Base-by-base conservation (phyloP, 2,113 vertebrate genomes). In the Ramphastos sulfuratus region DNA sequence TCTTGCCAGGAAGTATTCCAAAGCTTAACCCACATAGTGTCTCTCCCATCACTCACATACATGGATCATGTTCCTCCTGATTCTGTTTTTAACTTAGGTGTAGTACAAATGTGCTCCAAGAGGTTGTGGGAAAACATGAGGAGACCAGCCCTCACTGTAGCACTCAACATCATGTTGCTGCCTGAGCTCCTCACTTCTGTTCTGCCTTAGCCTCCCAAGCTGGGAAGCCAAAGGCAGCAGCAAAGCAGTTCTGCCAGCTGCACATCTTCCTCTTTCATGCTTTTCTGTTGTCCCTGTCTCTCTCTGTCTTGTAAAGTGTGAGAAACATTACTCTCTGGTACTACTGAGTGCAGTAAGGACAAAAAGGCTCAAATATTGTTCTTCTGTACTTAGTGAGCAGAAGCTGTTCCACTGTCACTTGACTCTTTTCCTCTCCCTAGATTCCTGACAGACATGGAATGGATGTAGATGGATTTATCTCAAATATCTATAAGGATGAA, bases 21-120 rank as follows among this genome's bases (percentile, higher is more conserved):
- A 84, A 82, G 25, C 14, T 63, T 48, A 10, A 55, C 54, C 27
- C 56, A 28, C 10, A 6, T 31, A 58, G 5, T 19, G 28, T 13
- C 15, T 64, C 82, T 82, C 39, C 46, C 14, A 13, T 15, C 50
- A 54, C 30, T 85, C 17, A 25, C 56, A 16, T 7, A 21, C 12
- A 28, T 11, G 30, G 48, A 67, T 46, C 7, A 6, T 0, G 0
- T 81, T 81, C 35, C 12, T 87, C 21, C 24, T 0, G 1, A 19
- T 24, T 35, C 12, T 60, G n/a, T 14, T 83, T 84, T 73, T 28
- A 37, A 54, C 16, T 67, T 37, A 12, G 0, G 0, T 52, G 33
- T 5, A 50, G 14, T 44, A 72, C 12, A 12, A 23, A 24, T 0
- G 0, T 17, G 64, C 16, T 65, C 19, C 35, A 33, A 24, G 13